These are phyloP conservation scores for Psilopsiagon aurifrons DNA, from an alignment of 2,113 vertebrate genomes.

Conservation along the genomic window DNA sequence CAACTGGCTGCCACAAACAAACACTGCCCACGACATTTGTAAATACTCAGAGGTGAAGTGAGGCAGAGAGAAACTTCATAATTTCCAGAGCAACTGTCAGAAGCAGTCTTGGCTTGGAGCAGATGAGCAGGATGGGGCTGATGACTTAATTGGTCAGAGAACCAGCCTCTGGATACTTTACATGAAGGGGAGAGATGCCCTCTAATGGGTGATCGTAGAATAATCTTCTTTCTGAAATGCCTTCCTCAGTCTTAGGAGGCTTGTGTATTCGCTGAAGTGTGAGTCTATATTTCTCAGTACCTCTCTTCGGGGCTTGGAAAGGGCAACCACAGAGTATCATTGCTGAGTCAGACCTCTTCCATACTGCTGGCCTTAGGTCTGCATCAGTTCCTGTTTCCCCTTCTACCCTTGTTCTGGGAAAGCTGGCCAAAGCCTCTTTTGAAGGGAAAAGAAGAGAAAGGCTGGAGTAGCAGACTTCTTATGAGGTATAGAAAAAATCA, in stretches of 20 bases:
- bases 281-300: not conserved
- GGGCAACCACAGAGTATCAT: not conserved
- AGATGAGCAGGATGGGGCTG: not conserved
- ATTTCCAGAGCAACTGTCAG: not conserved
- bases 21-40: not conserved
- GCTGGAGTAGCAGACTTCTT: not conserved
- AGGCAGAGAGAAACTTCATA: not conserved
- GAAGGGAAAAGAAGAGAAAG: not conserved
- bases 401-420: not conserved
- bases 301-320: not conserved
- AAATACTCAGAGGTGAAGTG: not conserved
- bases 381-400: not conserved
- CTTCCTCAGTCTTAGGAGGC: not conserved
- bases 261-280: not conserved
- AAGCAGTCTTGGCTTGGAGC: not conserved
- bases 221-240: not conserved
- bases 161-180: not conserved
- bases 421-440: not conserved
- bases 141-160: not conserved
- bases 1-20: not conserved
- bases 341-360: not conserved
- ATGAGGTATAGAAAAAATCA: not conserved
- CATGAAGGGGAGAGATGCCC: not conserved
- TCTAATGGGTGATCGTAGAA: not conserved
- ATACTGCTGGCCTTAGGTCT: not conserved